phyloP scores from a whole-genome alignment of 1,140 invertebrate species.

The Copidosoma floridanum region DNA sequence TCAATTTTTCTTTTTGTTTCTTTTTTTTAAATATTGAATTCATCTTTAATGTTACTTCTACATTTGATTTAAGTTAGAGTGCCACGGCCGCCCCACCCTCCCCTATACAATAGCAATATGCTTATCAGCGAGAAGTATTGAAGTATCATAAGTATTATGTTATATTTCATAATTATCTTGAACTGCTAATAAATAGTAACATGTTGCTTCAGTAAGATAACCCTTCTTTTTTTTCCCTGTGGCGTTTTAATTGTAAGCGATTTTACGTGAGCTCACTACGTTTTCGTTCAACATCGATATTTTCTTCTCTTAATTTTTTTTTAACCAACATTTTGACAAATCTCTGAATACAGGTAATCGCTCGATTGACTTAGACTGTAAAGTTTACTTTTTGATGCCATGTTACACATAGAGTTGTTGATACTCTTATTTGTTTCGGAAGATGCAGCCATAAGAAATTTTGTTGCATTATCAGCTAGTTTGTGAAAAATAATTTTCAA shows the following conservation, averaged over 20 bases:
- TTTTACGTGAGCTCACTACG: neutral
- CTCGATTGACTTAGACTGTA: neutral
- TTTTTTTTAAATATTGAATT: no score
- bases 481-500: neutral
- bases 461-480: slow-evolving; percentile 4
- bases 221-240: neutral
- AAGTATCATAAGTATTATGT: neutral
- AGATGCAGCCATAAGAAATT: slow-evolving; percentile 1
- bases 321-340: neutral
- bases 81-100: no score
- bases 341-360: neutral
- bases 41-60: no score
- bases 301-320: neutral
- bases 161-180: neutral
- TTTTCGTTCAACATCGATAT: neutral
- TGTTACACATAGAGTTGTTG: slow-evolving; percentile 1
- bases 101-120: neutral
- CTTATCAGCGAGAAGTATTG: neutral
- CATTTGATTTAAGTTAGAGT: no score
- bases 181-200: neutral
- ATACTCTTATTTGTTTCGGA: neutral
- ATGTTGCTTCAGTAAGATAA: neutral
- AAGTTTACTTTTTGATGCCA: neutral
- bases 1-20: no score
- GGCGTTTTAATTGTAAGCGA: neutral